Base-by-base conservation (phyloP, 2,888 invertebrate species). In the Leptogaster cylindrica region DNA sequence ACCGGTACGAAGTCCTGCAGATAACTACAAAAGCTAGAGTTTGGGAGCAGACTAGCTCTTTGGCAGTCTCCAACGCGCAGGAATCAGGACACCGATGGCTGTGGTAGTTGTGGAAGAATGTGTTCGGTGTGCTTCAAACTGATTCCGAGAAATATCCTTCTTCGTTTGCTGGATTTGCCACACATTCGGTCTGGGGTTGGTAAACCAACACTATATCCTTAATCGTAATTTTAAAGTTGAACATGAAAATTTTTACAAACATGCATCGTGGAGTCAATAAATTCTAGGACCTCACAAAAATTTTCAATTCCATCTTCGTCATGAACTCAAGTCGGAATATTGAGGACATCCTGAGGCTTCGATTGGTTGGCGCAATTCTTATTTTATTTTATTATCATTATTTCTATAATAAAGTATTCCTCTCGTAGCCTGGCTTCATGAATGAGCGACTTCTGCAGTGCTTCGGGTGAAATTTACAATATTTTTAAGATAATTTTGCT, bases 1-100 rank as follows among this genome's bases (percentile, higher is more conserved):
- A 61, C 61, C 61, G 61, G 44, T 44, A 28, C 44, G 61, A 28
- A 44, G 36, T 61, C 61, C 61, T 44, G 61, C 28, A 44, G 61
- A 61, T 61, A 44, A 61, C 61, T 61, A 28, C 61, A n/a, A 44
- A 61, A 12, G 18, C 25, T 23, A 55, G 33, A 41, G 41, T 44
- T 61, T 16, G 44, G 44, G 44, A 61, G 20, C 25, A 27, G 20
- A 25, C 41, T 23, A 25, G 36, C 41, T 12, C 28, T 16, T 28
- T 14, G 27, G 44, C 16, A 12, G 61, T n/a, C 16, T 27, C 41
- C 44, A 61, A 7, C 61, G 61, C 61, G 61, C 61, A 61, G 61
- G 61, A 61, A 44, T 44, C 44, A 44, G 61, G 41, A 25, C 27
- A 10, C 44, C 20, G 12, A 7, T 18, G 61, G 28, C n/a, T 36